Evolutionary conservation across 2,888 invertebrate genomes (phyloP), one percentile per base, ranked within the genome.

Genomic region (Ommatoiulus sabulosus): DNA sequence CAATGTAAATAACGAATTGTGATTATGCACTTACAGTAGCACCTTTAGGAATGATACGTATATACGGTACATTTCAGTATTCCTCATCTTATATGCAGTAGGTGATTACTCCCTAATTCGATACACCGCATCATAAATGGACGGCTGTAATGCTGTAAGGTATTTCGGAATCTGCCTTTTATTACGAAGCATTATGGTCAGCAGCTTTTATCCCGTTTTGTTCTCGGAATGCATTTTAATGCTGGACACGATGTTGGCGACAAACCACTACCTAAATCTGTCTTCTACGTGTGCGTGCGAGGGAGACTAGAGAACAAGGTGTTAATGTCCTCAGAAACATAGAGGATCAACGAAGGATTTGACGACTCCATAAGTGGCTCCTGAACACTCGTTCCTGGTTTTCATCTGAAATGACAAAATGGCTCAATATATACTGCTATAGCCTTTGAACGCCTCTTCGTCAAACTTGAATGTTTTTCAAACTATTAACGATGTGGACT

Each of bases 261-360:
- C 86, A 86, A 86, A 86, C 86, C 86, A 48, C 86, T 12, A 86
- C 86, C 48, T 86, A 86, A 86, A 86, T 86, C 86, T 86, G 86
- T 44, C 80, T 10, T 80, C 80, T 80, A 86, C 24, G 48, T 24
- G 48, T n/a, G 0, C 44, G 44, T 86, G 86, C 24, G 24, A 44
- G 86, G 44, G 48, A n/a, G 86, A 86, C 86, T 86, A 48, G 20
- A 86, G 86, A 86, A 86, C 86, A 86, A 44, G 86, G 86, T 86
- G 86, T 86, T 86, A 86, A 86, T 48, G 86, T 86, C 86, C 86
- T 86, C 44, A 44, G 86, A 46, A 86, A 86, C 86, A 86, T 10
- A 86, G 44, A 44, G 86, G 86, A 86, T 86, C 86, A 86, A 86
- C 48, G 48, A 86, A 86, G 86, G 86, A 86, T 86, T 86, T 86